phyloP scores from a whole-genome alignment of 2,113 vertebrate species.

The Reinhardtius hippoglossoides region DNA sequence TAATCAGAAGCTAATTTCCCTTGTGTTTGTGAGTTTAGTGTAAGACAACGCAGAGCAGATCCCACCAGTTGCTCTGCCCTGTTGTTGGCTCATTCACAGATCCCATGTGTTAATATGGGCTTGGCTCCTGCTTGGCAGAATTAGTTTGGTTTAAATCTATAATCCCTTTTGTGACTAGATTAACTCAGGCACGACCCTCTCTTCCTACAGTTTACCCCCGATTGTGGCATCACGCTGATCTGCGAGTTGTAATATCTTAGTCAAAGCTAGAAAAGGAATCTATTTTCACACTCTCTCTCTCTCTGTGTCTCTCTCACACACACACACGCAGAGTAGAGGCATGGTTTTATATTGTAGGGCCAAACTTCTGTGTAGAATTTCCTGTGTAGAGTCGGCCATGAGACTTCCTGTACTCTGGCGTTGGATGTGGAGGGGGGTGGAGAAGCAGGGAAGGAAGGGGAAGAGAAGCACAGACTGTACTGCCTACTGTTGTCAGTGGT shows the following conservation, averaged over 20 bases:
- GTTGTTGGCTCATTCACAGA: slow-evolving; percentile 46
- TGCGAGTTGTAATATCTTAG: slow-evolving; percentile 17
- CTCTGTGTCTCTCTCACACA: not conserved
- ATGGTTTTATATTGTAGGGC: slow-evolving; percentile 63
- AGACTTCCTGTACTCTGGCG: slow-evolving; percentile 76
- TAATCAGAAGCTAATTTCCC: slow-evolving; percentile 13
- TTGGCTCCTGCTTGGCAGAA: slow-evolving; percentile 68
- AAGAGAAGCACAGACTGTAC: slow-evolving; percentile 66
- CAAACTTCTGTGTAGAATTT: slow-evolving; percentile 77
- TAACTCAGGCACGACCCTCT: slow-evolving; percentile 62
- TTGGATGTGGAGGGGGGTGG: slow-evolving; percentile 64
- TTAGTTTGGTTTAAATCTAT: slow-evolving; percentile 67
- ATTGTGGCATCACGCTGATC: slow-evolving; percentile 20
- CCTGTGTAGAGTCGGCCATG: slow-evolving; percentile 76
- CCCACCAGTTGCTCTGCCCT: slow-evolving; percentile 16
- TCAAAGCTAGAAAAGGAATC: not conserved
- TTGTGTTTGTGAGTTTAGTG: not conserved
- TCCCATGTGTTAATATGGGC: slow-evolving; percentile 53
- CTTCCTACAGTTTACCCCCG: slow-evolving; percentile 13
- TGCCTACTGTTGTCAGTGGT: slow-evolving; percentile 57
- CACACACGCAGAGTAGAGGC: slow-evolving; percentile 6
- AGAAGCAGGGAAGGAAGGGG: slow-evolving; percentile 69
- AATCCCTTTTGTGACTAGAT: slow-evolving; percentile 76
- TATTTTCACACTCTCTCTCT: slow-evolving; percentile 15
- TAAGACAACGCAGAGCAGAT: slow-evolving; percentile 34